Conservation (phyloP, 2,888 invertebrate genomes). For the Blera fallax region DNA sequence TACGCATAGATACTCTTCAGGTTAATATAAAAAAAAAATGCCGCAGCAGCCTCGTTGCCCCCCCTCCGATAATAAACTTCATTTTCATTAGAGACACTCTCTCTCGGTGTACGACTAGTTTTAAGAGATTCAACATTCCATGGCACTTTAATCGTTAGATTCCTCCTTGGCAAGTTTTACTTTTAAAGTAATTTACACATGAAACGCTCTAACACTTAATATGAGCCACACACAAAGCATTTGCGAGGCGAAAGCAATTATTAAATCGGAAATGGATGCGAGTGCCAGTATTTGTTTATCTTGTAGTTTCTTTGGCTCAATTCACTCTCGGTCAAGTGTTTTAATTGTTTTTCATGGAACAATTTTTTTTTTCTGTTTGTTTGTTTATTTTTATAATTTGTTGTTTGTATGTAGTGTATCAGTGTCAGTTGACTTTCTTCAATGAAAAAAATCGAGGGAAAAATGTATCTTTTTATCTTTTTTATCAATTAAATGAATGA, state of each 20-base stretch:
- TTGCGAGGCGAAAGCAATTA: conserved; percentile 59
- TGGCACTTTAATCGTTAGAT: conserved; percentile 21
- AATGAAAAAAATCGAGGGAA: background rate
- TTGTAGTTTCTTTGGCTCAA: background rate
- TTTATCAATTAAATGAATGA: conserved; percentile 1
- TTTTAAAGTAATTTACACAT: conserved; percentile 43
- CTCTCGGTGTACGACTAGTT: conserved; percentile 2
- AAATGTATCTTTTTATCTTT: background rate
- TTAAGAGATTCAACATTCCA: conserved; percentile 40
- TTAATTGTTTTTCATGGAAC: conserved; percentile 42
- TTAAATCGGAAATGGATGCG: conserved; percentile 59
- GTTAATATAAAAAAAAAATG: background rate
- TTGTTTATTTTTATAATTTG: background rate
- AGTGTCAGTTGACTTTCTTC: conserved; percentile 44
- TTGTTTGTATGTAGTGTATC: background rate
- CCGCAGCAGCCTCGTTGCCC: background rate
- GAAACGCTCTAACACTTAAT: conserved; percentile 8
- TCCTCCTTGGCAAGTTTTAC: conserved; percentile 27
- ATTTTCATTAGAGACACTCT: conserved; percentile 21
- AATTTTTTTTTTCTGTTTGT: background rate
- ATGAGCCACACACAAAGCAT: conserved; percentile 1
- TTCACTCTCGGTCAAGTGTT: conserved; percentile 38
- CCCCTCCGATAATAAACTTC: conserved; percentile 50
- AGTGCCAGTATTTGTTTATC: conserved; percentile 2
- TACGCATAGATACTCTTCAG: conserved; percentile 35